Evolutionary conservation across 2,797 vertebrate genomes (phyloP), one percentile per base, ranked within the genome.

Genomic region (Danionella dracula): DNA sequence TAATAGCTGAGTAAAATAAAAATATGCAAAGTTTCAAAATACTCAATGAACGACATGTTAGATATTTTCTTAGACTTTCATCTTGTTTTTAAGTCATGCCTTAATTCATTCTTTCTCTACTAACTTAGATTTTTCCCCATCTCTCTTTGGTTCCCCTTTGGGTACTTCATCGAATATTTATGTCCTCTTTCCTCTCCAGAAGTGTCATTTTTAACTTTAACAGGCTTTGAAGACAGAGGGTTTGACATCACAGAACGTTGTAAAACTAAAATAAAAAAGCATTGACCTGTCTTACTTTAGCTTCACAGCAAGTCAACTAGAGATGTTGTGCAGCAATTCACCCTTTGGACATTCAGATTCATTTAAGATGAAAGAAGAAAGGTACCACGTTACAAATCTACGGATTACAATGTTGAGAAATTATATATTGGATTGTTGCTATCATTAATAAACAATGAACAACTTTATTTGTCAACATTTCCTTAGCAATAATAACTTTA

Each of bases 111-210:
- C 37, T 61, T 32, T 13, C 64, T 13, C 13, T 10, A 27, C 48
- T 51, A 40, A 51, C 37, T 34, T 12, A 13, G 4, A 51, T 23
- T 57, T 32, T 12, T 70, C 31, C 21, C 9, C 38, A 12, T 42
- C 31, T 12, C 42, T 65, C 35, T 20, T 57, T 64, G 31, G 51
- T 32, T 58, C 66, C 73, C 71, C 73, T 66, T 11, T 66, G 57
- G 71, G 78, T 57, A 60, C 72, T 73, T 72, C 73, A 79, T 75
- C 48, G 16, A 75, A 72, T 75, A 79, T 77, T 79, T 74, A 79
- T 79, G 68, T 72, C 59, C 66, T 71, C 61, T 75, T 58, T 34
- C 63, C 76, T 67, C 56, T 71, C 68, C 54, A 57, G 45, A 70
- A 59, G 68, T 75, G 73, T 73, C 77, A 79, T 72, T 74, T 27